These are phyloP conservation scores for Otus sunia DNA, from an alignment of 2,113 vertebrate species.

Conservation along the genomic window DNA sequence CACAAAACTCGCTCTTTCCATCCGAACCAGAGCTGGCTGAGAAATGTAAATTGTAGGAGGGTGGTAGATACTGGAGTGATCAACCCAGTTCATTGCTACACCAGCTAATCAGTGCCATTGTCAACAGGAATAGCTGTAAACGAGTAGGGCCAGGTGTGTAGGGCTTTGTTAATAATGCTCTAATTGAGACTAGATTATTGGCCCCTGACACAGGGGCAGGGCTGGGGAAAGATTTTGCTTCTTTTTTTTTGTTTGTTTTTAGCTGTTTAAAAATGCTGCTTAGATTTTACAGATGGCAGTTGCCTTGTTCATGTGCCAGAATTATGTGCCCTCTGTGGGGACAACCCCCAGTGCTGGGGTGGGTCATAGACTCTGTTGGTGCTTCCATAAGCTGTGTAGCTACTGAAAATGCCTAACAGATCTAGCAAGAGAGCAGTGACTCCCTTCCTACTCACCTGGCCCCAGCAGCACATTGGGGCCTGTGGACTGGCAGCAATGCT, in stretches of 20 bases:
- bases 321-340: not conserved
- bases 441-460: not conserved
- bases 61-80: not conserved
- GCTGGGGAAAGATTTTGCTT: not conserved
- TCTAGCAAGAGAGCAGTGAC: not conserved
- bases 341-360: not conserved
- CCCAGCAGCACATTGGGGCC: not conserved
- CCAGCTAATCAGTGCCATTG: conserved; percentile 55
- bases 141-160: conserved; percentile 4
- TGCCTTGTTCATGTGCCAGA: not conserved
- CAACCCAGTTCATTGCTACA: not conserved
- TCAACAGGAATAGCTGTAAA: conserved; percentile 43
- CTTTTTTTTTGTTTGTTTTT: not conserved
- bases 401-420: not conserved
- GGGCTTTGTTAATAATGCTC: conserved; percentile 7
- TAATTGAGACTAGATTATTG: not conserved
- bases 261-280: not conserved
- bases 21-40: not conserved
- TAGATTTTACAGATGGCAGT: not conserved
- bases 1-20: not conserved
- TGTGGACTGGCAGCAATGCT: not conserved
- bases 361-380: accelerated
- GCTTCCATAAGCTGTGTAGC: not conserved
- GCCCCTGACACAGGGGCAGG: not conserved
- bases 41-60: not conserved